Evolutionary conservation across 1,140 invertebrate genomes (phyloP).

Genomic region (Cardiocondyla obscurior): DNA sequence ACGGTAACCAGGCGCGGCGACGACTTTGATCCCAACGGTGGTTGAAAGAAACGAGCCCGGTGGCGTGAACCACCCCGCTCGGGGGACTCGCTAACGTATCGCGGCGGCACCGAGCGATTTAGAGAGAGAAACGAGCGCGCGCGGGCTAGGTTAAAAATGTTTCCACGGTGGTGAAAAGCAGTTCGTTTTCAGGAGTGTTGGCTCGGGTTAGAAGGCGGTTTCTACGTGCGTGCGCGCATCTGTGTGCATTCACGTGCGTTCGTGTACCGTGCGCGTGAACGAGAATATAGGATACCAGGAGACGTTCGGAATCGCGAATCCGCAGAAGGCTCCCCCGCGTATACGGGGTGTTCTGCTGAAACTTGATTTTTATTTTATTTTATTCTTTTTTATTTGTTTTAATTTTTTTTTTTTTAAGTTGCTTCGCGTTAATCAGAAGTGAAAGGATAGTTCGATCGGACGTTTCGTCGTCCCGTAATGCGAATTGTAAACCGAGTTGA

Average conservation of each 20-base stretch:
- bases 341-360: slow-evolving; percentile 7
- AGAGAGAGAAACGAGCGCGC: slow-evolving; percentile 70
- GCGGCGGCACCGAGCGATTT: slow-evolving; percentile 71
- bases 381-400: no score
- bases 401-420: no score
- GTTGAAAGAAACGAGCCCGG: slow-evolving; percentile 53
- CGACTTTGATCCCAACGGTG: slow-evolving; percentile 42
- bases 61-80: slow-evolving; percentile 22
- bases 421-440: no score
- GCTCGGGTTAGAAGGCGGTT: background rate
- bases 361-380: background rate
- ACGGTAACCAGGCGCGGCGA: slow-evolving; percentile 58
- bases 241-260: background rate
- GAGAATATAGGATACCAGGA: background rate
- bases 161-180: slow-evolving; percentile 62
- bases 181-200: slow-evolving; percentile 60
- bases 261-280: background rate
- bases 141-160: slow-evolving; percentile 72
- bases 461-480: background rate
- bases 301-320: slow-evolving; percentile 22
- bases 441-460: no score
- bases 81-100: slow-evolving; percentile 69
- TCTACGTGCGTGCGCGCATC: background rate
- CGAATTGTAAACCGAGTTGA: background rate
- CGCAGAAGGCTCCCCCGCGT: background rate